Base-by-base conservation (phyloP, 1,140 invertebrate species). In the Danaus melanippus region DNA sequence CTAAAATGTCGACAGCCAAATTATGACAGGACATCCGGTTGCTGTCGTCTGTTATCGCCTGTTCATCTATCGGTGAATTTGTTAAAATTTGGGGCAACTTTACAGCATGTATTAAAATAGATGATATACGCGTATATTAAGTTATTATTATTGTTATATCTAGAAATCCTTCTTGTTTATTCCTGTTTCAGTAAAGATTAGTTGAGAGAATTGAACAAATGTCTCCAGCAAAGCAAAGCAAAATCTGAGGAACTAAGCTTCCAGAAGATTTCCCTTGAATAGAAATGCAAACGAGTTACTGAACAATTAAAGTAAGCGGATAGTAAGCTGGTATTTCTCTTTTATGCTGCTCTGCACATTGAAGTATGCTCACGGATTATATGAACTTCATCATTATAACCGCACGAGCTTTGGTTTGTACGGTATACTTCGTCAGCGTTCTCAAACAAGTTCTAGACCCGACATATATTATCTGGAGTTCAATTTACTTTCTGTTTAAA, bases 21-120 rank as follows among this genome's bases (percentile, higher is more conserved):
- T 69, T 71, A 74, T 74, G 65, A 74, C 59, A 42, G 67, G 60
- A 69, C 49, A 63, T 67, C 68, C 68, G 57, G 42, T 42, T 50
- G 51, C 50, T 32, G 21, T 32, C 45, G 53, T 10, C 43, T 50
- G 46, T 50, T 59, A 59, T 65, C 62, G 49, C 50, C 21, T 32
- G 21, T 32, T 32, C 57, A 66, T 72, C 64, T 66, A 58, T 48
- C 58, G 51, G 46, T 51, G 59, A 55, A 64, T 63, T 65, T 53
- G 55, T 64, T 58, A 53, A 64, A 64, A 63, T 63, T 60, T 58
- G 43, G 12, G 9, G 46, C n/a, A 8, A 17, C 21, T 54, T 17
- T 10, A 53, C 12, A 50, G 42, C 49, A 50, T 50, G 15, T 15
- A 43, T 10, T 43, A 2, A 15, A 49, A 47, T 15, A 15, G 15